A percentile compares a stretch with the other conserved stretches of the same genome.
Evolutionary conservation across 2,888 invertebrate species (phyloP).

Genomic region (Ormyrus nitidulus): DNA sequence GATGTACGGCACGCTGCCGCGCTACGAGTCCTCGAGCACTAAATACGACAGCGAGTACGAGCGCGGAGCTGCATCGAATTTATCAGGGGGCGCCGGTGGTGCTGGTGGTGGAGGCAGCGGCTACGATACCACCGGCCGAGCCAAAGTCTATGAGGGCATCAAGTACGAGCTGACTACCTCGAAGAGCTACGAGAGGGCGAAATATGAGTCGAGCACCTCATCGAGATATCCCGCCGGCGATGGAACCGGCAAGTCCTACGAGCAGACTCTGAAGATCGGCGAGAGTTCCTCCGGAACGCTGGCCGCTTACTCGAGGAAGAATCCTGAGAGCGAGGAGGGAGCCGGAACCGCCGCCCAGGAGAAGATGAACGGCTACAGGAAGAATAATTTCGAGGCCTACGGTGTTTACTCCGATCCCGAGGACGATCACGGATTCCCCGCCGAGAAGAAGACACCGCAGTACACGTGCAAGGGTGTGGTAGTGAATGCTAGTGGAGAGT

Average conservation of each 20-base stretch:
- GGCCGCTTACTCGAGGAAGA: constrained; percentile 59
- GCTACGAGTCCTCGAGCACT: constrained; percentile 64
- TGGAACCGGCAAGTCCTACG: constrained; percentile 60
- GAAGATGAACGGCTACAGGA: constrained; percentile 73
- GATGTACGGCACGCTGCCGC: constrained; percentile 72
- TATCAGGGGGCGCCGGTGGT: background rate
- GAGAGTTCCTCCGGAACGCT: constrained; percentile 61
- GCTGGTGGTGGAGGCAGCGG: constrained; percentile 42
- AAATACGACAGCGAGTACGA: constrained; percentile 66
- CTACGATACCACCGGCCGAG: constrained; percentile 58
- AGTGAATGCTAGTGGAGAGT: constrained; percentile 73
- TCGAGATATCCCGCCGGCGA: constrained; percentile 61
- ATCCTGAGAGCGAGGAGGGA: constrained; percentile 61
- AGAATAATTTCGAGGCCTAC: constrained; percentile 74
- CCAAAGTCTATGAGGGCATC: constrained; percentile 58
- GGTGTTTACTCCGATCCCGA: constrained; percentile 74
- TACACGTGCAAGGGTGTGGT: constrained; percentile 73
- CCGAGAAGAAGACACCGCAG: constrained; percentile 71
- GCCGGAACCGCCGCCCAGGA: constrained; percentile 58
- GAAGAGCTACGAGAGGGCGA: constrained; percentile 71
- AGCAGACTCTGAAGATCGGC: constrained; percentile 72
- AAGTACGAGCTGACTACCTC: constrained; percentile 72
- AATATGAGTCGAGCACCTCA: constrained; percentile 65
- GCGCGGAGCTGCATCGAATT: constrained; percentile 49
- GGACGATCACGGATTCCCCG: constrained; percentile 72